Percentiles rank a stretch among this genome's conserved stretches.
phyloP scores from a whole-genome alignment of 2,888 invertebrate species.

The Lutraria lutraria region DNA sequence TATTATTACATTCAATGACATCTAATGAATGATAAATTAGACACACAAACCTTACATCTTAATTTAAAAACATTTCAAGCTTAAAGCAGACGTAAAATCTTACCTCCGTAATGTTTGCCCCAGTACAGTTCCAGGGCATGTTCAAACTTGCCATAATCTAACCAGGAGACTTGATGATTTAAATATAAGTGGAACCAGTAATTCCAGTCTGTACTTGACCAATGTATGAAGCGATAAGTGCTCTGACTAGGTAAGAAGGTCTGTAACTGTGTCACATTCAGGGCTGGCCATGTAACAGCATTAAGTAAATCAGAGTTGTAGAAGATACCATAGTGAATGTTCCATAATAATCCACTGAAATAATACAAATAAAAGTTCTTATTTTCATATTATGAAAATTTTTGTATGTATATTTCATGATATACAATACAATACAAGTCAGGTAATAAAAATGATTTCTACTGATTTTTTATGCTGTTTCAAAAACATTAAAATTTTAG shows the following conservation, averaged over 20 bases:
- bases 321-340: conserved; percentile 53
- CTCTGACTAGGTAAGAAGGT: conserved; percentile 17
- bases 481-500: no score
- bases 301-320: conserved; percentile 56
- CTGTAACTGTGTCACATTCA: conserved; percentile 39
- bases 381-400: no score
- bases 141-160: conserved; percentile 65
- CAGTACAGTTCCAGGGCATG: conserved; percentile 45
- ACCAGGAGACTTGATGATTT: conserved; percentile 47
- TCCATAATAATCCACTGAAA: conserved; percentile 67
- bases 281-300: conserved; percentile 65
- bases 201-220: not conserved
- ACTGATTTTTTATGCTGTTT: no score
- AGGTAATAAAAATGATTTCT: no score
- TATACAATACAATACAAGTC: no score
- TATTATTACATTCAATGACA: no score
- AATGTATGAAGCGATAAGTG: conserved; percentile 20
- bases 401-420: no score
- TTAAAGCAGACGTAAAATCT: not conserved
- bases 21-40: no score
- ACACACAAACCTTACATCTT: no score
- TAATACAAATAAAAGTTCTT: not conserved
- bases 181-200: conserved; percentile 60
- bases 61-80: no score
- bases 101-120: conserved; percentile 39